Conservation (phyloP, 2,113 vertebrate genomes). For the Daboia siamensis region DNA sequence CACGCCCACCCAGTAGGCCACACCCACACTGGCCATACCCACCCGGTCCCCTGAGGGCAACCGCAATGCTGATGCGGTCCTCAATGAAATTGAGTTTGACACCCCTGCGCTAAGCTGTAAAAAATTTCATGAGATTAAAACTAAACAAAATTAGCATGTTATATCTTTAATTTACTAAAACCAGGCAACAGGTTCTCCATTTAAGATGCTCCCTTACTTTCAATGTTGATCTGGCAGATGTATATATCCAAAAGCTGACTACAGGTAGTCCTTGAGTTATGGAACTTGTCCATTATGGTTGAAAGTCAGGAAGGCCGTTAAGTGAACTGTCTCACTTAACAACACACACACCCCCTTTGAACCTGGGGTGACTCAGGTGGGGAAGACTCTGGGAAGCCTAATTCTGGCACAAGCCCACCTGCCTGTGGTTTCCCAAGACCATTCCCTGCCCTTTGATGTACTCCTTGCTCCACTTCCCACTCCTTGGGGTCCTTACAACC, state of each 20-base stretch:
- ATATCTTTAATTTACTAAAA: not conserved
- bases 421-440: not conserved
- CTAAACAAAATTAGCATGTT: not conserved
- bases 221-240: not conserved
- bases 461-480: not conserved
- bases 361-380: not conserved
- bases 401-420: not conserved
- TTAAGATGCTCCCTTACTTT: not conserved
- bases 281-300: not conserved
- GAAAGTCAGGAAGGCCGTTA: not conserved
- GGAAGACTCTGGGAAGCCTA: not conserved
- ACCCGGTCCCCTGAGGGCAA: too few relatives aligned
- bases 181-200: not conserved
- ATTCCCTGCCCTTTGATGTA: not conserved
- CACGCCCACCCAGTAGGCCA: too few relatives aligned
- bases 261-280: not conserved
- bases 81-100: too few relatives aligned
- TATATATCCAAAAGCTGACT: not conserved
- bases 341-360: not conserved
- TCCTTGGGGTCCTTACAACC: not conserved
- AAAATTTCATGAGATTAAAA: not conserved
- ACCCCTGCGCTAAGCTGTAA: not conserved
- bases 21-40: too few relatives aligned
- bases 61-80: too few relatives aligned
- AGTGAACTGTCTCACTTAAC: not conserved